Percentiles rank a stretch among this genome's conserved stretches.
Evolutionary conservation across 2,888 invertebrate genomes (phyloP).

Genomic region (Artemia sp.): DNA sequence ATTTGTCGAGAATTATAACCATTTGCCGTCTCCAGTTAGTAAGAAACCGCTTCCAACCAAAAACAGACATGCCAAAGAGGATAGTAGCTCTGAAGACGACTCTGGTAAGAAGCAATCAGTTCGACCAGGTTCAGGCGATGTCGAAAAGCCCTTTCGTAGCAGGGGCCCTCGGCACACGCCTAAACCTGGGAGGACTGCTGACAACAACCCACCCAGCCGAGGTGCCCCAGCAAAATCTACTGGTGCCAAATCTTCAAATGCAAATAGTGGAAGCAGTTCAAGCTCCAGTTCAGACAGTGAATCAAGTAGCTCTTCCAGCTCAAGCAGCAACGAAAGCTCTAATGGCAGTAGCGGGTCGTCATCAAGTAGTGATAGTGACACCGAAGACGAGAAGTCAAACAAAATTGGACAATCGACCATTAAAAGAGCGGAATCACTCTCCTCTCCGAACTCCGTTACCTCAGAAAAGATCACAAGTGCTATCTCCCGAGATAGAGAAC

Average conservation of each 20-base stretch:
- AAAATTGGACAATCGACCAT: constrained; percentile 17
- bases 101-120: constrained; percentile 15
- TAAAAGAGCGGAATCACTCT: constrained; percentile 19
- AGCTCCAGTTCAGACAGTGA: constrained; percentile 20
- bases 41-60: not conserved
- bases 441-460: constrained; percentile 1
- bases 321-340: constrained; percentile 15
- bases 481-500: constrained; percentile 6
- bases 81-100: constrained; percentile 13
- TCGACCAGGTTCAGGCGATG: constrained; percentile 14
- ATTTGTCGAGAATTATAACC: constrained; percentile 5
- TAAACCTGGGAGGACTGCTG: constrained; percentile 21
- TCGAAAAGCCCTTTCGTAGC: constrained; percentile 62
- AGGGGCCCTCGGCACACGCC: constrained; percentile 40
- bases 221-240: constrained; percentile 32
- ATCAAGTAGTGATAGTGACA: not conserved
- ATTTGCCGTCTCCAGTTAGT: not conserved
- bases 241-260: constrained; percentile 23
- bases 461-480: constrained; percentile 14
- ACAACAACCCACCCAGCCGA: constrained; percentile 39
- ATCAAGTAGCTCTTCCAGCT: constrained; percentile 19
- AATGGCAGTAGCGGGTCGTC: not conserved
- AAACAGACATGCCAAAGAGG: not conserved
- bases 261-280: constrained; percentile 19
- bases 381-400: constrained; percentile 6